These are phyloP conservation scores for Ericerus pela DNA, from an alignment of 1,140 invertebrate genomes.

Conservation along the genomic window DNA sequence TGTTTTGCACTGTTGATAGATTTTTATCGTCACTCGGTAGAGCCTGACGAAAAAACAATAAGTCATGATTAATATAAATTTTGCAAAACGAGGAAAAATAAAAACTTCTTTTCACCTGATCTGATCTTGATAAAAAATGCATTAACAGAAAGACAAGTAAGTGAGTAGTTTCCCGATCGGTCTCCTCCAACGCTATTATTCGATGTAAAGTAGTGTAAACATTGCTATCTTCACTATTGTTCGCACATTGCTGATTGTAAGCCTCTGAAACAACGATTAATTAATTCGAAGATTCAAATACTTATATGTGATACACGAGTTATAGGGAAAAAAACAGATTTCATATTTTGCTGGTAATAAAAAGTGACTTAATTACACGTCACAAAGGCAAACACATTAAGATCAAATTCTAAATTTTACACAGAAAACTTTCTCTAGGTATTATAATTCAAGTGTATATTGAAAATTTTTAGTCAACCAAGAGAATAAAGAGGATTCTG, in stretches of 20 bases:
- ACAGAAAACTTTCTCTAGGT: too few relatives aligned
- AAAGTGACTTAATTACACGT: too few relatives aligned
- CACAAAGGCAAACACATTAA: too few relatives aligned
- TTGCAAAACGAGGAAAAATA: background rate
- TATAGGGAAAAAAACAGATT: too few relatives aligned
- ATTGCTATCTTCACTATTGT: background rate
- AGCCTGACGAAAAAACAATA: constrained; percentile 35
- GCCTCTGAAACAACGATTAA: background rate
- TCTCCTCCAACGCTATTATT: constrained; percentile 84
- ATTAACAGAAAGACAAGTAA: constrained; percentile 88
- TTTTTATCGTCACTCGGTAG: constrained; percentile 74
- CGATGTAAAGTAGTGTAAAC: constrained; percentile 40
- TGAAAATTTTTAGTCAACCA: too few relatives aligned
- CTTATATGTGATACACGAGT: too few relatives aligned
- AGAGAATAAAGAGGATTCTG: too few relatives aligned
- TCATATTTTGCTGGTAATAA: too few relatives aligned
- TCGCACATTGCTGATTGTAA: background rate
- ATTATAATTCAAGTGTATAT: too few relatives aligned
- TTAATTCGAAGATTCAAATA: too few relatives aligned
- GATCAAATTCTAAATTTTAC: too few relatives aligned
- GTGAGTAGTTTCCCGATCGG: constrained; percentile 90
- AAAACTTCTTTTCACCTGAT: constrained; percentile 39
- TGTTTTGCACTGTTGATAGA: constrained; percentile 56
- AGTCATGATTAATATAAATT: background rate
- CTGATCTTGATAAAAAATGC: constrained; percentile 72